Evolutionary conservation across 2,888 invertebrate genomes (phyloP).

Genomic region (Zygothrica quintamaculata): DNA sequence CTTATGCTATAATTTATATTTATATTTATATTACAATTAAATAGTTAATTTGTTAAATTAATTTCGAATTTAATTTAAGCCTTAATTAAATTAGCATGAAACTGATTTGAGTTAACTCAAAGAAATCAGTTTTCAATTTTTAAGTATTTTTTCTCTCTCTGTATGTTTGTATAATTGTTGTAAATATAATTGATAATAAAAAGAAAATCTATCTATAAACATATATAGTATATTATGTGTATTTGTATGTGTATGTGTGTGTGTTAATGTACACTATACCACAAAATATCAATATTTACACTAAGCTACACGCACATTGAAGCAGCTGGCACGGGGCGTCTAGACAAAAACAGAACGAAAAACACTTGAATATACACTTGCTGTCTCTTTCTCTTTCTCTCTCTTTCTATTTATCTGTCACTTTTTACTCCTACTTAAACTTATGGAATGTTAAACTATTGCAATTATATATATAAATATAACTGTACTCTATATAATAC

Average conservation of each 20-base stretch:
- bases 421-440: neutral
- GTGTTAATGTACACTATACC: no score
- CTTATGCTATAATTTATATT: slow-evolving; percentile 25
- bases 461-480: slow-evolving; percentile 24
- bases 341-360: slow-evolving; percentile 6
- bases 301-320: slow-evolving; percentile 38
- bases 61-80: neutral
- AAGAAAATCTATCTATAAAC: neutral
- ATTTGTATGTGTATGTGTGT: neutral
- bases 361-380: slow-evolving; percentile 17
- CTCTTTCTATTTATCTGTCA: no score
- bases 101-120: no score
- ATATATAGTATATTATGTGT: neutral
- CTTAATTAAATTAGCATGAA: slow-evolving; percentile 32
- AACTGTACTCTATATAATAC: neutral
- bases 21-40: neutral
- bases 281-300: no score
- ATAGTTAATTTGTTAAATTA: neutral
- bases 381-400: slow-evolving; percentile 1
- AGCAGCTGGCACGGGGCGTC: slow-evolving; percentile 61
- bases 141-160: slow-evolving; percentile 65
- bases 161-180: slow-evolving; percentile 65
- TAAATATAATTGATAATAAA: neutral
- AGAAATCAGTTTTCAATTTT: no score
- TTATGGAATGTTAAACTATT: slow-evolving; percentile 61